Conservation (phyloP, 2,797 vertebrate species). For the Gymnoscopelus braueri region DNA sequence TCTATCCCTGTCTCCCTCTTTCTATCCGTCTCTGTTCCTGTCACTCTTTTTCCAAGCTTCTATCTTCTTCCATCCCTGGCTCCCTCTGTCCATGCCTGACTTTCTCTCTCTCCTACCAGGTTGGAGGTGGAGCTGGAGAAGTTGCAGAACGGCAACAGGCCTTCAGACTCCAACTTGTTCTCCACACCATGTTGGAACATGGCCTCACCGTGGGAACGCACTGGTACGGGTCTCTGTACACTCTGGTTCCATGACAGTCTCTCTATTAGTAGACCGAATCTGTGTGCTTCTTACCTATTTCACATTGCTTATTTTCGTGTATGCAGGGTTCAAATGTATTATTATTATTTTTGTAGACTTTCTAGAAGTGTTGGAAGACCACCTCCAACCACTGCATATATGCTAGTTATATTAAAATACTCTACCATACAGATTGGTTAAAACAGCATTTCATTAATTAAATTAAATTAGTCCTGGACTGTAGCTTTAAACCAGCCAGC, state of each 20-base stretch:
- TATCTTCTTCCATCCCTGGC: not conserved
- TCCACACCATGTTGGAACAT: constrained; percentile 82
- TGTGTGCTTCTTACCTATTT: too few relatives aligned
- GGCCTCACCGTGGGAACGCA: constrained; percentile 76
- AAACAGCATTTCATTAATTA: too few relatives aligned
- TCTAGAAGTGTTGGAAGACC: too few relatives aligned
- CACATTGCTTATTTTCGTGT: too few relatives aligned
- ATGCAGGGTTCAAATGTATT: too few relatives aligned
- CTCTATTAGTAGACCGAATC: not conserved
- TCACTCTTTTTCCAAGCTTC: not conserved
- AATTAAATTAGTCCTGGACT: too few relatives aligned
- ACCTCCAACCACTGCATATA: too few relatives aligned
- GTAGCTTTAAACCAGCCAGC: too few relatives aligned
- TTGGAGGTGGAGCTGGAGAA: constrained; percentile 84
- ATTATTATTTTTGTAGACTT: too few relatives aligned
- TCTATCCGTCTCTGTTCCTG: not conserved
- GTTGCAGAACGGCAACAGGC: constrained; percentile 74
- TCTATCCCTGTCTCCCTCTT: not conserved
- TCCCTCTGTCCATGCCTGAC: not conserved
- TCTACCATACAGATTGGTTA: too few relatives aligned
- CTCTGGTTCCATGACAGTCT: constrained; percentile 13
- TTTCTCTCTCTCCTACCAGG: constrained; percentile 53
- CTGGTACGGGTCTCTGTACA: constrained; percentile 59
- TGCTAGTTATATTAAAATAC: too few relatives aligned
- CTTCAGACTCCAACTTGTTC: constrained; percentile 73